A percentile compares a stretch with the other conserved stretches of the same genome.
Conservation (phyloP, 2,888 invertebrate genomes). For the Drosophila recens region DNA sequence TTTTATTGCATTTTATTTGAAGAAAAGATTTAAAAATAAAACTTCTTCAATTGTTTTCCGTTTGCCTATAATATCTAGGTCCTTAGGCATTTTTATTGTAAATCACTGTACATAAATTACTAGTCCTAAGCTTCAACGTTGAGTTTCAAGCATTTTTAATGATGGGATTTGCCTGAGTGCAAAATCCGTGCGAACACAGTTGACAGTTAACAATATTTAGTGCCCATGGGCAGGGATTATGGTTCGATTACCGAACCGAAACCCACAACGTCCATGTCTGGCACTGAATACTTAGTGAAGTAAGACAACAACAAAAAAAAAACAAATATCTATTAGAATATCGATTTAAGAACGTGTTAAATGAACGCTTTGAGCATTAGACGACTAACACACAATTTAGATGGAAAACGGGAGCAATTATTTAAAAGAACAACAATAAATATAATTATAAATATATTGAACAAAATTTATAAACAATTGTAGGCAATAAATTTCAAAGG, state of each 20-base stretch:
- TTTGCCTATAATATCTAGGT: background rate
- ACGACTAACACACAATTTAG: constrained; percentile 66
- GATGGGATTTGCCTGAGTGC: constrained; percentile 36
- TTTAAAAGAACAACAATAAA: constrained; percentile 65
- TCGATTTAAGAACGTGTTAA: constrained; percentile 44
- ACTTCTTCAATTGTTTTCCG: background rate
- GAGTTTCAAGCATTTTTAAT: constrained; percentile 57
- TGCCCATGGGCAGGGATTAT: constrained; percentile 67
- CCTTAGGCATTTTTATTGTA: constrained; percentile 40
- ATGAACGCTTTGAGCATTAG: constrained; percentile 74
- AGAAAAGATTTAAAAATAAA: background rate
- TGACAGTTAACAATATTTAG: constrained; percentile 84
- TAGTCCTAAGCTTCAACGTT: constrained; percentile 69
- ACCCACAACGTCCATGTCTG: constrained; percentile 45
- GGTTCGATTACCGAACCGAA: constrained; percentile 5
- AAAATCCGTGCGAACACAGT: constrained; percentile 76
- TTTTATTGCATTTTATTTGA: background rate
- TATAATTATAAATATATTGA: constrained; percentile 23
- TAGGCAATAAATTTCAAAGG: constrained; percentile 61
- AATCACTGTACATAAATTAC: constrained; percentile 63
- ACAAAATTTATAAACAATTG: constrained; percentile 39
- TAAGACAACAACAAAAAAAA: constrained; percentile 49
- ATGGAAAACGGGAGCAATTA: constrained; percentile 79
- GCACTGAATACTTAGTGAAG: constrained; percentile 74
- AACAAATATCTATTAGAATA: constrained; percentile 38